Evolutionary conservation across 30 jellyfish, hydroid and myxozoan species (phyloP), one percentile per base, ranked within the genome.

Genomic region (Catostylus mosaicus): DNA sequence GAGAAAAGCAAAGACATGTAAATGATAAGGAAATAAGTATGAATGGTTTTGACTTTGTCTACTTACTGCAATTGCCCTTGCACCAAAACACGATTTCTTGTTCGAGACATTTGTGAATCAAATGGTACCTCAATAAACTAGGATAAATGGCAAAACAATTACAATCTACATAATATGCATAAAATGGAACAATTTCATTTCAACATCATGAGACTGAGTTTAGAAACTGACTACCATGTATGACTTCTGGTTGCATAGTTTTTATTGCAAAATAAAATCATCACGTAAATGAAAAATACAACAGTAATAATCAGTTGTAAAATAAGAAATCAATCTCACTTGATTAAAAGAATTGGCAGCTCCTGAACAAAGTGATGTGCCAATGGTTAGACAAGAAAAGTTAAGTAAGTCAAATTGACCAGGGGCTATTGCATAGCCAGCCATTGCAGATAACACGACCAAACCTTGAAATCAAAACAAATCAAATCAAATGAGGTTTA

Each of bases 281-380:
- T n/a, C n/a, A n/a, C n/a, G n/a, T n/a, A n/a, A n/a, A n/a, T n/a
- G n/a, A n/a, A n/a, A n/a, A n/a, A n/a, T n/a, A n/a, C n/a, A n/a
- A n/a, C n/a, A n/a, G n/a, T n/a, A n/a, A n/a, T n/a, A n/a, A n/a
- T n/a, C n/a, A n/a, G n/a, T n/a, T n/a, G n/a, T 40, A 7, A 40
- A 7, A 40, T 40, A 40, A 5, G 14, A 40, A 40, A 40, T 5
- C 7, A 40, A 5, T 40, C 40, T 4, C 59, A 95, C 98, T 96
- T 95, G 99, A 74, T 95, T 95, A 19, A 95, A 89, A 1, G 98
- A 89, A 73, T 95, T 95, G 16, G 99, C 99, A 66, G 99, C 84
- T 48, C 97, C 90, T 0, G 99, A 95, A 50, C 99, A 95, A 29
- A 95, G 46, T 23, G 95, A 80, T 11, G 98, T 91, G 9, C 99